Evolutionary conservation across 1,140 invertebrate species (phyloP).

Genomic region (Akabosia matsudoensis): DNA sequence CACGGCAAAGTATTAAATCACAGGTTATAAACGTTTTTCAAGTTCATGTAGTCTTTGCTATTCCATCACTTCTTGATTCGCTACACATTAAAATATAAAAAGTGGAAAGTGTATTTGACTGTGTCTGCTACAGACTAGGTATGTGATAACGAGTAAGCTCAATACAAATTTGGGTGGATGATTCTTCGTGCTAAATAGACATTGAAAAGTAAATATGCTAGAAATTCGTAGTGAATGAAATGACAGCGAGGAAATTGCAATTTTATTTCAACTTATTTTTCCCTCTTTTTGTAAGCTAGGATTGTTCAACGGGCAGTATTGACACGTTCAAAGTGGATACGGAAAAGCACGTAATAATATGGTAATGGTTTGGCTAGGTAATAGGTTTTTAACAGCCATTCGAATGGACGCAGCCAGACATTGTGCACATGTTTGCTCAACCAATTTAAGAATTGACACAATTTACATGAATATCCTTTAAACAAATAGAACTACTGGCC

Average conservation of each 20-base stretch:
- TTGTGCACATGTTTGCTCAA: neutral
- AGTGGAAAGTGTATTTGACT: too few species aligned
- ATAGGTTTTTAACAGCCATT: neutral
- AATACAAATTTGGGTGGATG: too few species aligned
- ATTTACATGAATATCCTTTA: neutral
- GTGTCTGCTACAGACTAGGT: too few species aligned
- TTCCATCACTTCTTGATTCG: neutral
- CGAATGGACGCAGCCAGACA: neutral
- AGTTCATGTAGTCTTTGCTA: neutral
- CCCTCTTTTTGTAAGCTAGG: too few species aligned
- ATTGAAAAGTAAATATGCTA: neutral
- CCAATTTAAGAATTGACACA: neutral
- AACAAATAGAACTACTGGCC: neutral
- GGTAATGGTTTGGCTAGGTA: conserved; percentile 1
- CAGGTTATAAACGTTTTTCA: neutral
- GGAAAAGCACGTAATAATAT: neutral
- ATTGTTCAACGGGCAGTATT: too few species aligned
- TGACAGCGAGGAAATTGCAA: conserved; percentile 1
- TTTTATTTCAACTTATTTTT: neutral
- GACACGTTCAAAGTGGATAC: too few species aligned
- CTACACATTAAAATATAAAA: neutral
- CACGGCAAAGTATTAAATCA: neutral
- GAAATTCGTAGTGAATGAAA: neutral
- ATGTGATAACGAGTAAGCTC: too few species aligned
- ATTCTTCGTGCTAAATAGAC: neutral